Evolutionary conservation across 1,140 invertebrate species (phyloP).

Genomic region (Neodiprion lecontei): DNA sequence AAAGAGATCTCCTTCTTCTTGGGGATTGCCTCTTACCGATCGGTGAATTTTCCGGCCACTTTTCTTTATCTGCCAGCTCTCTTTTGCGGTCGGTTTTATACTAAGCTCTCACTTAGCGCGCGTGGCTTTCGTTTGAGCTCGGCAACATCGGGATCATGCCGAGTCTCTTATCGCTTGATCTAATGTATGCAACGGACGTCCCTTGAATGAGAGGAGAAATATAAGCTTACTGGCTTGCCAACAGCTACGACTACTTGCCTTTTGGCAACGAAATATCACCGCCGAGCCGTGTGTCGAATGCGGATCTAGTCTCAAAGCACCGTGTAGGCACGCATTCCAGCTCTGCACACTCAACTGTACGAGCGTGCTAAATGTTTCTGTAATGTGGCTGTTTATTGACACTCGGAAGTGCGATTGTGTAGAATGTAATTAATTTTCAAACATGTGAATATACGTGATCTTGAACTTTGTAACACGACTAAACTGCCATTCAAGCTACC

Average conservation of each 20-base stretch:
- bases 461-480: no score
- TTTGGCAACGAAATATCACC: background rate
- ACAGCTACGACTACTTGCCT: background rate
- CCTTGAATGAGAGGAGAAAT: background rate
- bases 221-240: background rate
- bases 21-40: slow-evolving; percentile 11
- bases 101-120: slow-evolving; percentile 1
- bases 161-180: background rate
- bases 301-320: no score
- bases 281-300: background rate
- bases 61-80: background rate
- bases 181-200: slow-evolving; percentile 15
- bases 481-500: no score
- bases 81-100: background rate
- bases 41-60: slow-evolving; percentile 2
- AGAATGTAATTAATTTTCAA: no score
- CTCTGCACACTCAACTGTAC: background rate
- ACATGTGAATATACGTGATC: no score
- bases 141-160: slow-evolving; percentile 12
- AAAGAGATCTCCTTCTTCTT: background rate
- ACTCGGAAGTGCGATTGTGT: no score
- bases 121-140: background rate
- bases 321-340: no score
- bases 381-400: no score
- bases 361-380: background rate